These are phyloP conservation scores for Clivina fossor DNA, from an alignment of 2,888 invertebrate genomes.

Conservation along the genomic window DNA sequence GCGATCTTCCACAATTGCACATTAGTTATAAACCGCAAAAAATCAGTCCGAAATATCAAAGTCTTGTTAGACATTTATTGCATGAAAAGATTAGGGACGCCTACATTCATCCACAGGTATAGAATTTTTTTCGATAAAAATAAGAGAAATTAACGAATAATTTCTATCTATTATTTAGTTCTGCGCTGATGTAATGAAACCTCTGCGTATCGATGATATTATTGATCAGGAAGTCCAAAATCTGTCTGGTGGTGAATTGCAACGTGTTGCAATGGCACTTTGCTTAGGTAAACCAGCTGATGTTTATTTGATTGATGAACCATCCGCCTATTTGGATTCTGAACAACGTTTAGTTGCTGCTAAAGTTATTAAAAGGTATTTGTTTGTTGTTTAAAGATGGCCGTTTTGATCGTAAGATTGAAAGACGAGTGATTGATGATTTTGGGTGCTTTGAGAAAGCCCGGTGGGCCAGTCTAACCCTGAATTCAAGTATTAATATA, in stretches of 20 bases:
- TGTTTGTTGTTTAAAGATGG: too few species aligned
- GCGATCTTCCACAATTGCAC: constrained; percentile 83
- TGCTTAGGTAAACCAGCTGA: constrained; percentile 99
- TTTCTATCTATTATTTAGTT: constrained; percentile 63
- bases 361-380: constrained; percentile 94
- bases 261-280: constrained; percentile 92
- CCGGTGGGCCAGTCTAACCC: too few species aligned
- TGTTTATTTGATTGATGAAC: constrained; percentile 98
- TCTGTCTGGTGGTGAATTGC: constrained; percentile 98
- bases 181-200: constrained; percentile 98
- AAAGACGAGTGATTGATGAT: too few species aligned
- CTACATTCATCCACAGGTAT: constrained; percentile 91
- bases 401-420: too few species aligned
- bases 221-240: constrained; percentile 99
- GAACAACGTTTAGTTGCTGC: constrained; percentile 99
- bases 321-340: constrained; percentile 98
- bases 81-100: constrained; percentile 98
- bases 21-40: constrained; percentile 99
- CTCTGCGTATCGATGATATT: constrained; percentile 93
- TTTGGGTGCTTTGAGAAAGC: too few species aligned
- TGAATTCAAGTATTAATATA: too few species aligned
- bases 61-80: constrained; percentile 86
- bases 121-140: not conserved
- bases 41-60: constrained; percentile 96
- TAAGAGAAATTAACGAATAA: not conserved